Conservation (phyloP, 2,113 vertebrate genomes). For the Zosterops japonicus region DNA sequence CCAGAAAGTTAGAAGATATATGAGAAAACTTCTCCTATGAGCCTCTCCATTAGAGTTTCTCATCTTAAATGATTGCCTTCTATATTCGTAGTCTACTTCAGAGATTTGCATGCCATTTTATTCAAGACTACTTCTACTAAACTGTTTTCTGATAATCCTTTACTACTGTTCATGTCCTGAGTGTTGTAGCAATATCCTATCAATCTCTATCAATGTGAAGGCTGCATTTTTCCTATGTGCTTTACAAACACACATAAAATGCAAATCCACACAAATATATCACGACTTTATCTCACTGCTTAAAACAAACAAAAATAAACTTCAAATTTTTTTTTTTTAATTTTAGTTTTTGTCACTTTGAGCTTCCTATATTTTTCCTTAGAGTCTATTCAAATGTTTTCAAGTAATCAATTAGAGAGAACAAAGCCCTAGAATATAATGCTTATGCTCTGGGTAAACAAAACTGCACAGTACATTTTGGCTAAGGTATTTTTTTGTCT, state of each 20-base stretch:
- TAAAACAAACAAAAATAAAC: not conserved
- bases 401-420: not conserved
- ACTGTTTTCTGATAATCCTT: not conserved
- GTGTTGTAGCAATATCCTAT: not conserved
- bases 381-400: not conserved
- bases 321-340: not conserved
- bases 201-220: not conserved
- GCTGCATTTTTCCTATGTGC: not conserved
- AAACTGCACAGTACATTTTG: not conserved
- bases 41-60: not conserved
- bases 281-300: not conserved
- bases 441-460: not conserved
- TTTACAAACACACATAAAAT: not conserved
- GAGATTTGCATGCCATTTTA: not conserved
- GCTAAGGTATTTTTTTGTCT: not conserved
- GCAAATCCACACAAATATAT: not conserved
- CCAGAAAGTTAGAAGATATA: not conserved
- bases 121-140: not conserved
- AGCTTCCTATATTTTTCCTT: not conserved
- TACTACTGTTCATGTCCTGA: not conserved
- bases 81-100: not conserved
- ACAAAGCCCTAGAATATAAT: not conserved
- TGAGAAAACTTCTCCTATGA: not conserved
- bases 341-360: not conserved
- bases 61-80: not conserved